Base-by-base conservation (phyloP, 1,140 invertebrate genomes). In the Formica selysi region DNA sequence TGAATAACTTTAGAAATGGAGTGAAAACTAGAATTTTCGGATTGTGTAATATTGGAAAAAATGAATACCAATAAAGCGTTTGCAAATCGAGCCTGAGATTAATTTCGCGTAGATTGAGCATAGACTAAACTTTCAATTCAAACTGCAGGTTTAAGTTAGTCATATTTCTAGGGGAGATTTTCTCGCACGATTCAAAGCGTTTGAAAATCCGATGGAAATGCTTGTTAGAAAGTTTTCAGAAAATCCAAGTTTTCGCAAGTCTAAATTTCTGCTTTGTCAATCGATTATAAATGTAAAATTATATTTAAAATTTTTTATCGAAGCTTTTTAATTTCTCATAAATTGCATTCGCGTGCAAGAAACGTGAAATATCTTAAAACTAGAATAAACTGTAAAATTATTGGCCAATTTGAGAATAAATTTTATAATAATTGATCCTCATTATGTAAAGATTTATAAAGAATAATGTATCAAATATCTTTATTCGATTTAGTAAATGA, bases 61-160 rank as follows among this genome's bases (percentile, higher is more conserved):
- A 54, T 44, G 26, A 79, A n/a, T 62, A 41, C 2, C 36, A 26
- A 89, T 74, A 81, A 89, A 89, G 48, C 57, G 38, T 87, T 70
- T 26, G 19, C 29, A 54, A 44, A 26, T 70, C 71, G 61, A 61
- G 48, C 19, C 11, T 59, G 54, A 19, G 67, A 71, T 65, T 5
- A 36, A 68, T 70, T 51, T 13, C 0, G 48, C 68, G 85, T 54
- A 79, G 83, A 91, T 91, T 76, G 81, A 36, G 86, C 85, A 85
- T 84, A 78, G 90, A 88, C 89, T 81, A 54, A 92, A 90, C 83
- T 91, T 87, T 84, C 57, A 13, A 86, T 88, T 87, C 79, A 79
- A 85, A 92, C 73, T 86, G 54, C 26, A 22, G 79, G 80, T 29
- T 81, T 29, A 36, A 76, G 59, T 81, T 79, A 59, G 62, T 6